phyloP scores from a whole-genome alignment of 2,797 vertebrate genomes.

The Helarctos malayanus region DNA sequence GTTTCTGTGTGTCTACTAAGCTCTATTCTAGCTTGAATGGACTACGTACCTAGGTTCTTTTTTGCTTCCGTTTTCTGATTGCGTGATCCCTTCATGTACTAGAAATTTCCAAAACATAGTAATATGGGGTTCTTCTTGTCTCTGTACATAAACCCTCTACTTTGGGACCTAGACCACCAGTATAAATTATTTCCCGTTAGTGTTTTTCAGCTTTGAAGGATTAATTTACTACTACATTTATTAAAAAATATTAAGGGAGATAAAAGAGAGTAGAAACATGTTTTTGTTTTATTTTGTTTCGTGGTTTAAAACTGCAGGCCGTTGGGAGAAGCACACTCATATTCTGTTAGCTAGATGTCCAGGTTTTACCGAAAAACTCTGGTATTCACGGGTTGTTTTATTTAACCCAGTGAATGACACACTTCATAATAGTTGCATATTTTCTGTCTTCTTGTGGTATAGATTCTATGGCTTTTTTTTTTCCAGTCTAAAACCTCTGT shows the following conservation, averaged over 20 bases:
- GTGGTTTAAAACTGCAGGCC: neutral
- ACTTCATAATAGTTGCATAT: neutral
- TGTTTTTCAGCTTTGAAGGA: neutral
- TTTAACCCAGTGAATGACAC: neutral
- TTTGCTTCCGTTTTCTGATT: neutral
- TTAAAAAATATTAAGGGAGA: neutral
- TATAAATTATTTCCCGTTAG: neutral
- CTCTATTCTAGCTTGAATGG: neutral
- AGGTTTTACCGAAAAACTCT: neutral
- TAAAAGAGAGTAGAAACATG: neutral
- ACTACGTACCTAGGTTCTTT: neutral
- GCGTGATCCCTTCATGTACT: neutral
- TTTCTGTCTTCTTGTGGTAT: neutral
- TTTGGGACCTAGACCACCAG: neutral
- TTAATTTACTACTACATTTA: neutral
- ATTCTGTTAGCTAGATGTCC: neutral
- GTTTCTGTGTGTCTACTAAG: neutral
- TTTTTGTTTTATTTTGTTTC: neutral
- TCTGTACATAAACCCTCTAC: neutral
- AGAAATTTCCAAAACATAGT: neutral
- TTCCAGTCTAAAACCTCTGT: neutral
- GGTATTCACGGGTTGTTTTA: neutral
- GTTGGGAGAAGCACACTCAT: neutral
- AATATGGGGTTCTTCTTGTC: neutral
- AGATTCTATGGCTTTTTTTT: neutral